A percentile compares a stretch with the other conserved stretches of the same genome.
phyloP scores from a whole-genome alignment of 2,888 invertebrate genomes.

The Caenorhabditis auriculariae region DNA sequence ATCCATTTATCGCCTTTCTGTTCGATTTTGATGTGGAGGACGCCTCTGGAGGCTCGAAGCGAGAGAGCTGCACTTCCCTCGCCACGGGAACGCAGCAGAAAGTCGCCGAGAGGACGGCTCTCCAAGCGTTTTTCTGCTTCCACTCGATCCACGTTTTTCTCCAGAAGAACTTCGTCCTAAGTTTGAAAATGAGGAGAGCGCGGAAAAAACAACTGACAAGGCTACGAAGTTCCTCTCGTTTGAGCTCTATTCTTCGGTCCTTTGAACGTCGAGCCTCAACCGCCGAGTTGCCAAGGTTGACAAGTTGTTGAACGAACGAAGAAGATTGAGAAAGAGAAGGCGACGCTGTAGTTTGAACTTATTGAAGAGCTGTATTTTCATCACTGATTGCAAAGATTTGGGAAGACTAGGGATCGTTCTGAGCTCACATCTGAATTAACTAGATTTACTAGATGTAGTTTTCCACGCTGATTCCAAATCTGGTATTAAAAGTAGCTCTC shows the following conservation, averaged over 20 bases:
- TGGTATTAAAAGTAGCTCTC: no score
- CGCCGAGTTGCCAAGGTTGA: slow-evolving; percentile 35
- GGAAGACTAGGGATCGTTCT: no score
- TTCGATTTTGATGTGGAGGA: slow-evolving; percentile 60
- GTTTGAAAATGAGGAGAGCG: slow-evolving; percentile 4
- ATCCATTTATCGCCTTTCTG: slow-evolving; percentile 51
- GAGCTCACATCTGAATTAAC: no score
- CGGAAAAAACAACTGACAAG: not conserved
- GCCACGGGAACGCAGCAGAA: slow-evolving; percentile 39
- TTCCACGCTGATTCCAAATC: no score
- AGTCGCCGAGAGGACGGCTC: slow-evolving; percentile 46
- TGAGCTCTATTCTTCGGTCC: not conserved
- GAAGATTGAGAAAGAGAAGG: slow-evolving; percentile 23
- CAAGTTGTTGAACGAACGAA: slow-evolving; percentile 38
- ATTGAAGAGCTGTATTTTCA: no score
- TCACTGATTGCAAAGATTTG: no score
- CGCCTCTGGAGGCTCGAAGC: slow-evolving; percentile 33
- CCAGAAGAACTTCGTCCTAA: slow-evolving; percentile 27
- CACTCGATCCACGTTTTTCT: slow-evolving; percentile 48
- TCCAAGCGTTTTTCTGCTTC: slow-evolving; percentile 56
- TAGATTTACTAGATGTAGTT: no score
- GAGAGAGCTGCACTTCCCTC: slow-evolving; percentile 56
- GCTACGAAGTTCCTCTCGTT: not conserved
- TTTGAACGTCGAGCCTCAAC: slow-evolving; percentile 20
- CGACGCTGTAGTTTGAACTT: slow-evolving; percentile 24